A percentile compares a stretch with the other conserved stretches of the same genome.
Evolutionary conservation across 2,113 vertebrate species (phyloP).

Genomic region (Pontoporia blainvillei): DNA sequence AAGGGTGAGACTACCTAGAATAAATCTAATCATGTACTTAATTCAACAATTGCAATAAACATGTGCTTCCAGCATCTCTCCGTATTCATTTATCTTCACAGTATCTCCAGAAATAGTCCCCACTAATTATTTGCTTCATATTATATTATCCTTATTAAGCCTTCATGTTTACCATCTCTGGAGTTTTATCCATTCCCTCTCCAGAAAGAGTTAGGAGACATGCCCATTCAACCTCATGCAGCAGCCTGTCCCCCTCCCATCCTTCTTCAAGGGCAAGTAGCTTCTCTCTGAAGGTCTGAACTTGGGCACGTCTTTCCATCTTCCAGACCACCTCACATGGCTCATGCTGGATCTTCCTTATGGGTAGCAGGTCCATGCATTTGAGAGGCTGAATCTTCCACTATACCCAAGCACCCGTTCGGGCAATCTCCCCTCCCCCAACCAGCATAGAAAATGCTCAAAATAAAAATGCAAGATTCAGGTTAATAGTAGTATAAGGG

Average conservation of each 20-base stretch:
- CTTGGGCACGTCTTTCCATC: not conserved
- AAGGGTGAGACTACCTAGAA: not conserved
- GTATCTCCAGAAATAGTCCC: not conserved
- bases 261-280: not conserved
- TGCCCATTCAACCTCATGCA: no score
- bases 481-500: not conserved
- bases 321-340: not conserved
- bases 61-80: not conserved
- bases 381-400: not conserved
- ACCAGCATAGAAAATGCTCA: not conserved
- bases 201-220: not conserved
- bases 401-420: no score
- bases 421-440: not conserved
- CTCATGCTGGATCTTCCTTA: no score
- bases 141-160: not conserved
- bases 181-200: not conserved
- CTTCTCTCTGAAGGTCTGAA: not conserved
- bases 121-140: not conserved
- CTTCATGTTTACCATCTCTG: not conserved
- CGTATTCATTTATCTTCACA: not conserved
- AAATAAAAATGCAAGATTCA: not conserved
- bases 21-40: not conserved
- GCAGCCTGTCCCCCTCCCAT: rapidly evolving
- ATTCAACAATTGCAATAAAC: not conserved
- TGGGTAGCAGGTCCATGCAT: not conserved